Percentiles rank a stretch among this genome's conserved stretches.
These are phyloP conservation scores for Rhagologus leucostigma DNA, from an alignment of 2,113 vertebrate genomes.

Conservation along the genomic window DNA sequence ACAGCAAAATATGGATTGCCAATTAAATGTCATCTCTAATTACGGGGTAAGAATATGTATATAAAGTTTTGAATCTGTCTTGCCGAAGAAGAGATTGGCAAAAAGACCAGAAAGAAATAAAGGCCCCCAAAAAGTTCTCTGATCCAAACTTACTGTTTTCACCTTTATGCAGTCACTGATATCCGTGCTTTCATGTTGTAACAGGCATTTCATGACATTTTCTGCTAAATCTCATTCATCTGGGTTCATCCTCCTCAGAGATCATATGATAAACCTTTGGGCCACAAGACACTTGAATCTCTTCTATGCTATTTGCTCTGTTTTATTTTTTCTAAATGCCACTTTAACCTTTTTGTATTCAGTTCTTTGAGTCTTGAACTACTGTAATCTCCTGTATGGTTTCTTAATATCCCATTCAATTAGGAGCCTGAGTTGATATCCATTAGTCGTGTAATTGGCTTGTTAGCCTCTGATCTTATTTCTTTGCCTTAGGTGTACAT, in stretches of 20 bases:
- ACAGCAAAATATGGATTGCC: neutral
- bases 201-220: slow-evolving; percentile 32
- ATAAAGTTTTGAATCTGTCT: neutral
- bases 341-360: slow-evolving; percentile 28
- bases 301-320: slow-evolving; percentile 17
- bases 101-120: neutral
- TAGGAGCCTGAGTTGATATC: slow-evolving; percentile 19
- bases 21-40: neutral
- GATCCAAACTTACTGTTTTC: neutral
- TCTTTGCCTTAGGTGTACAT: slow-evolving; percentile 46
- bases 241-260: slow-evolving; percentile 1
- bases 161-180: neutral
- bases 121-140: neutral
- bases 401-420: slow-evolving; percentile 37
- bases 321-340: slow-evolving; percentile 38
- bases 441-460: slow-evolving; percentile 44
- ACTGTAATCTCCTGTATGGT: slow-evolving; percentile 1
- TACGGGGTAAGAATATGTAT: neutral
- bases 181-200: neutral
- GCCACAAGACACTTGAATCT: neutral
- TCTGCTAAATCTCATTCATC: slow-evolving; percentile 24
- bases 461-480: slow-evolving; percentile 46
- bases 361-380: slow-evolving; percentile 14
- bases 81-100: neutral
- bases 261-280: slow-evolving; percentile 8